Base-by-base conservation (phyloP, 2,888 invertebrate genomes). In the Aphodius sticticus region DNA sequence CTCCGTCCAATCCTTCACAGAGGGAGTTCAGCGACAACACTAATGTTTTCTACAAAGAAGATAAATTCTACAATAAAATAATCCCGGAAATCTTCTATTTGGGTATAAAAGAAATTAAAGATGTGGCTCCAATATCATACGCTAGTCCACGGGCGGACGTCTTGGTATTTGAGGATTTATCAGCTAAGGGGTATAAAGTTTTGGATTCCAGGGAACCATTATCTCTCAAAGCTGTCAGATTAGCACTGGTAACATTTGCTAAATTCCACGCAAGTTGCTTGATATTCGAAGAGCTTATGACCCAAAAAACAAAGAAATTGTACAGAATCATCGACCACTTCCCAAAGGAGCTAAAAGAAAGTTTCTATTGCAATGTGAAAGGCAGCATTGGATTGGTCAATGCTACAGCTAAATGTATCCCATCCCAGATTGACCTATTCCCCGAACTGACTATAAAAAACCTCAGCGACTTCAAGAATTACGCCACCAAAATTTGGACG, bases 1-100 rank as follows among this genome's bases (percentile, higher is more conserved):
- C 93, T 77, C 93, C 94, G 0, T 88, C 88, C 79, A 90, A 89
- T 14, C 89, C 92, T 76, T 85, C 88, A 7, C 91, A 91, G 84
- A 91, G 91, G 83, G 90, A 89, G 9, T 91, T 91, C 81, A 82
- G 91, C 0, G 87, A 89, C 53, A 86, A 89, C 69, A 89, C 89
- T 79, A 89, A 90, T 0, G 90, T 91, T 0, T 91, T 91, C 81
- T 86, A 87, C 38, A 91, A 92, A 76, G 92, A 92, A 84, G 87
- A 88, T 2, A 83, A 83, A 0, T 75, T 81, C 14, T 81, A 69
- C 69, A 85, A 86, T 36, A 84, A 89, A 79, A 85, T 91, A 16
- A 82, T 90, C 76, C 90, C 91, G 0, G 81, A 86, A n/a, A 83
- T 92, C 12, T 84, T 87, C 16, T 82, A 85, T 9, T 84, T 77